These are phyloP conservation scores for Aculops lycopersici DNA, from an alignment of 1,140 invertebrate genomes.

Conservation along the genomic window DNA sequence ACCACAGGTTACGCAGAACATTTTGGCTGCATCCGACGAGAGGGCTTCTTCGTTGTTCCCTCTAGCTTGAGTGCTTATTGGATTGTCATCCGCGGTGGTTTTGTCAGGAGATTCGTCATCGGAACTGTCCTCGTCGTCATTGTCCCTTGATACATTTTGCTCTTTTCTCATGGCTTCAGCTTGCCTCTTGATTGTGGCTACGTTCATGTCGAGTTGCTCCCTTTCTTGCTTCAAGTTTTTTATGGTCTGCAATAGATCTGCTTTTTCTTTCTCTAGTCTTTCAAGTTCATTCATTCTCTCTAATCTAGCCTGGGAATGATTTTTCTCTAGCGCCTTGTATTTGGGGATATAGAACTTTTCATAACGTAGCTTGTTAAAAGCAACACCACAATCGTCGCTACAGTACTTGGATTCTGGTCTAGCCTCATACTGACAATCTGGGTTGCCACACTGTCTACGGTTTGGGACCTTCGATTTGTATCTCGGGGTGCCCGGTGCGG, in stretches of 20 bases:
- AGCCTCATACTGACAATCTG: constrained; percentile 41
- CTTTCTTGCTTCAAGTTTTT: no score
- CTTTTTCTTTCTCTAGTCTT: constrained; percentile 5
- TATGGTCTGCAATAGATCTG: constrained; percentile 1
- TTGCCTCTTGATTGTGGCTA: no score
- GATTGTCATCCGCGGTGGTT: constrained; percentile 10
- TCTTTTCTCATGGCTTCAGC: neutral
- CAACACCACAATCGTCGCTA: constrained; percentile 62
- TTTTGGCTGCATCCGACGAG: constrained; percentile 20
- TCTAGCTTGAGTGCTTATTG: no score
- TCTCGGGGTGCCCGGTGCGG: constrained; percentile 7
- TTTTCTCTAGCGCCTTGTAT: neutral
- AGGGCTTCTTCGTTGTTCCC: constrained; percentile 38
- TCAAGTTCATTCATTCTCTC: neutral
- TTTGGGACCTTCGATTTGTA: constrained; percentile 5
- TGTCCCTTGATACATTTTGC: neutral
- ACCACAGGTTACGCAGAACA: constrained; percentile 85
- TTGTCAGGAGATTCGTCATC: neutral
- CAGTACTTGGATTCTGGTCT: constrained; percentile 69
- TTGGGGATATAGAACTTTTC: neutral
- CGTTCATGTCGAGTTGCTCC: no score
- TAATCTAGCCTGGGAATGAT: neutral
- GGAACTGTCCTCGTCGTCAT: neutral
- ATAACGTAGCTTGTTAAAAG: constrained; percentile 35
- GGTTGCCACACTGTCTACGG: constrained; percentile 50